Conservation (phyloP, 2,888 invertebrate genomes). For the Caenorhabditis sulstoni region DNA sequence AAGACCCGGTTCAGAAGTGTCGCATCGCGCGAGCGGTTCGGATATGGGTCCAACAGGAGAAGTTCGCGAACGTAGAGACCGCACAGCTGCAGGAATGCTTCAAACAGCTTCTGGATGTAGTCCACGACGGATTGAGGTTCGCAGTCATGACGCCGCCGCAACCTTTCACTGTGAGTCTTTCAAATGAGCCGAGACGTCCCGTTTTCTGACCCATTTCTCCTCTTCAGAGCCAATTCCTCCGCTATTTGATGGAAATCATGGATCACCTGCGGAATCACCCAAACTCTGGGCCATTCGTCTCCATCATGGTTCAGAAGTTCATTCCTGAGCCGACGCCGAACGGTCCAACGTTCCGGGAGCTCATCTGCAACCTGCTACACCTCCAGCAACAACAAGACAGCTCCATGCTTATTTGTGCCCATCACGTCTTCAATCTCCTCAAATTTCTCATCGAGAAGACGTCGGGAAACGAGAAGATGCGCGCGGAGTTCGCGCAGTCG, state of each 20-base stretch:
- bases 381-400: not conserved
- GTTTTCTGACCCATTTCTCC: too few species aligned
- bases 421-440: conserved; percentile 6
- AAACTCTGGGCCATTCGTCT: not conserved
- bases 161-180: too few species aligned
- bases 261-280: too few species aligned
- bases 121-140: conserved; percentile 43
- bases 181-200: too few species aligned
- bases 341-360: conserved; percentile 1
- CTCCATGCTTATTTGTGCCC: conserved; percentile 3
- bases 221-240: too few species aligned
- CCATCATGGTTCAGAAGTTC: conserved; percentile 25
- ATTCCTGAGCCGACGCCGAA: not conserved
- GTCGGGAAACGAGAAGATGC: conserved; percentile 27
- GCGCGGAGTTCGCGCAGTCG: conserved; percentile 17
- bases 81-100: conserved; percentile 24
- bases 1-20: conserved; percentile 14
- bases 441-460: conserved; percentile 7
- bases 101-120: conserved; percentile 23
- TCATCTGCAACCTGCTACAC: conserved; percentile 4
- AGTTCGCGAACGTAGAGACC: conserved; percentile 23
- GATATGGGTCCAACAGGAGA: conserved; percentile 33
- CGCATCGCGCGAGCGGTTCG: conserved; percentile 28
- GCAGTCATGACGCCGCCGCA: not conserved
- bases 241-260: too few species aligned